phyloP scores from a whole-genome alignment of 2,113 vertebrate genomes.

The Delphinus delphis region DNA sequence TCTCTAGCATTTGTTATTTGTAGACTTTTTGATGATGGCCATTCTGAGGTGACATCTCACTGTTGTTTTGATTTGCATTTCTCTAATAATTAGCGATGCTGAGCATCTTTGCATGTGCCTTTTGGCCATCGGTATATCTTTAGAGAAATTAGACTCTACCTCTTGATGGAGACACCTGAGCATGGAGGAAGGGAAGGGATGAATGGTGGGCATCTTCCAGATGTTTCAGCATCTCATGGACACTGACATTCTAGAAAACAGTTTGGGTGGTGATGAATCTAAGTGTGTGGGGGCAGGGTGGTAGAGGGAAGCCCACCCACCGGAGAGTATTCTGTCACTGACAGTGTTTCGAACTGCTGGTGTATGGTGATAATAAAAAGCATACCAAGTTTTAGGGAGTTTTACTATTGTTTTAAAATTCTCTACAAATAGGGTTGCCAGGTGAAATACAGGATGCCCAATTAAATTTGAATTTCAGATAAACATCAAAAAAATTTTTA shows the following conservation, averaged over 20 bases:
- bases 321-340: not conserved
- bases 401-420: slow-evolving; percentile 19
- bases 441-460: not conserved
- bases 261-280: not conserved
- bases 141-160: not conserved
- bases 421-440: not conserved
- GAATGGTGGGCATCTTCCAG: not conserved
- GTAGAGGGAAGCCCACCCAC: not conserved
- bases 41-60: too few species aligned
- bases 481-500: not conserved
- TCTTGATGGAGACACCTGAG: not conserved
- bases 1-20: too few species aligned
- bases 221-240: not conserved
- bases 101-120: too few species aligned
- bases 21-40: too few species aligned
- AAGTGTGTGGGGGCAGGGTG: rapidly evolving
- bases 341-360: not conserved
- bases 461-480: slow-evolving; percentile 12
- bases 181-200: not conserved
- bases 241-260: not conserved
- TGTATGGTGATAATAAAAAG: not conserved
- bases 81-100: too few species aligned
- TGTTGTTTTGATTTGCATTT: too few species aligned
- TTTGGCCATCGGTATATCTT: too few species aligned
- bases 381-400: not conserved